phyloP scores from a whole-genome alignment of 2,797 vertebrate species.

The Echiichthys vipera region DNA sequence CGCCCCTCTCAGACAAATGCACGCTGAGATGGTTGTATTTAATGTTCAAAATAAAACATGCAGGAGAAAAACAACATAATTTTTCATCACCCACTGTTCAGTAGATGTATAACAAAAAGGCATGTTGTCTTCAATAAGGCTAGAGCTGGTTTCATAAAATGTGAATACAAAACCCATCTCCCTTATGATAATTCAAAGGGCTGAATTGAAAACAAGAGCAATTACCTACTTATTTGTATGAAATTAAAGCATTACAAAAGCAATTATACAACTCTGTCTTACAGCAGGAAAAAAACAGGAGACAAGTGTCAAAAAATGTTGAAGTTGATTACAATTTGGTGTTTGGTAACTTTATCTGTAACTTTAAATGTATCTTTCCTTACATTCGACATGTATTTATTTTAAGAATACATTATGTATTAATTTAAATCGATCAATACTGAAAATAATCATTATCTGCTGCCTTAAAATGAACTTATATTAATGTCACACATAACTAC shows the following conservation, averaged over 20 bases:
- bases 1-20: conserved; percentile 27
- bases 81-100: conserved; percentile 41
- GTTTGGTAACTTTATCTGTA: too few relatives aligned
- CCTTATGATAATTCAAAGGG: conserved; percentile 14
- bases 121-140: conserved; percentile 12
- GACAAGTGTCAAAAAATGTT: too few relatives aligned
- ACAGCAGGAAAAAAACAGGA: neutral
- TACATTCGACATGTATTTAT: too few relatives aligned
- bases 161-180: conserved; percentile 34
- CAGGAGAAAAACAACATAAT: conserved; percentile 43
- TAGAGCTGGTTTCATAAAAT: conserved; percentile 34
- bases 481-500: neutral
- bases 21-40: conserved; percentile 39
- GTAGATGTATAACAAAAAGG: conserved; percentile 44
- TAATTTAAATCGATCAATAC: neutral
- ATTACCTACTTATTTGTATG: conserved; percentile 2
- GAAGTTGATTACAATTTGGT: too few relatives aligned
- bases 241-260: too few relatives aligned
- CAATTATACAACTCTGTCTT: neutral
- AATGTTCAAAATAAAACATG: conserved; percentile 62
- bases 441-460: neutral
- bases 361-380: too few relatives aligned
- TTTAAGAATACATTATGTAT: too few relatives aligned
- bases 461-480: neutral
- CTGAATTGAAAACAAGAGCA: conserved; percentile 10